Evolutionary conservation across 1,140 invertebrate species (phyloP).

Genomic region (Spodoptera frugiperda): DNA sequence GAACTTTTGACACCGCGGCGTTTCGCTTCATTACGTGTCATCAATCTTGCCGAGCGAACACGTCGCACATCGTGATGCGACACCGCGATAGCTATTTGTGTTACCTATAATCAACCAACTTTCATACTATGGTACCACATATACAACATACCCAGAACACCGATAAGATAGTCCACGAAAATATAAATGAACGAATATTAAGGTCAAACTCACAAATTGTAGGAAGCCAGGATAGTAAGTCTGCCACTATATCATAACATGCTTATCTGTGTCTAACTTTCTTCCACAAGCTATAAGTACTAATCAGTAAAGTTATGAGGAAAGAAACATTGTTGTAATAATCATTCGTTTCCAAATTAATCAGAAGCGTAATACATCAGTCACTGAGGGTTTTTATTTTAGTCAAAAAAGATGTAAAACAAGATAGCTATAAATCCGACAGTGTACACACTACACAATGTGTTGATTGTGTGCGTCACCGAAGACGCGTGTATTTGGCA

Average conservation of each 20-base stretch:
- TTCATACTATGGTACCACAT: background rate
- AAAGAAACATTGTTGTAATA: no score
- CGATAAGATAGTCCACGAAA: conserved; percentile 32
- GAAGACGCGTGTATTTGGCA: conserved; percentile 56
- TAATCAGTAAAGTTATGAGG: no score
- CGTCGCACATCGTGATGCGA: conserved; percentile 32
- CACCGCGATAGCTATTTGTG: conserved; percentile 45
- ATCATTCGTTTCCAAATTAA: background rate
- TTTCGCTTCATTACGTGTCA: conserved; percentile 55
- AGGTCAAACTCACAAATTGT: no score
- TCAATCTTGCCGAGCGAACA: conserved; percentile 53
- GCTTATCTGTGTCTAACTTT: no score
- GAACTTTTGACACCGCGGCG: conserved; percentile 52
- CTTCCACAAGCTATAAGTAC: background rate
- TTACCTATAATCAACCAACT: conserved; percentile 40
- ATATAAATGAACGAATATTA: conserved; percentile 12
- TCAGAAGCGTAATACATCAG: background rate
- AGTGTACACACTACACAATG: background rate
- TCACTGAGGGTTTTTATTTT: background rate
- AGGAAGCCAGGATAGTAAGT: background rate
- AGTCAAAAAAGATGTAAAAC: conserved; percentile 3
- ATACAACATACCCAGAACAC: background rate
- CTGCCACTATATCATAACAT: background rate
- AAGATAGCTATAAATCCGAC: conserved; percentile 56
- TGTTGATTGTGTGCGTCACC: conserved; percentile 56